Evolutionary conservation across 2,888 invertebrate genomes (phyloP), one percentile per base, ranked within the genome.

Genomic region (Drosophila setosimentum): DNA sequence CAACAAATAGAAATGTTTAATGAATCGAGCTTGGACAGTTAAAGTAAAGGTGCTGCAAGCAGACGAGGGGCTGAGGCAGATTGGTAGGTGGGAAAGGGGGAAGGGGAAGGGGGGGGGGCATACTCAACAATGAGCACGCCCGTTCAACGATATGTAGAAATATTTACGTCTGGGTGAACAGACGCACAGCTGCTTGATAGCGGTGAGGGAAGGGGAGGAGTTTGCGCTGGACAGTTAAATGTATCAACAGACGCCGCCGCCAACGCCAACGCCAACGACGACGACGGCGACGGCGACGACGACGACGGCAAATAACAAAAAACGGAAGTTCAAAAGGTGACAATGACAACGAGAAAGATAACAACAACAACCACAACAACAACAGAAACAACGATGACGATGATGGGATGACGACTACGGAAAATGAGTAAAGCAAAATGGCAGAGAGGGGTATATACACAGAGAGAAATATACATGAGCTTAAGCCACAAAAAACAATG

Each of bases 281-380:
- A 29, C 27, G 40, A 7, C 27, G n/a, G 13, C 29, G 33, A 45
- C 53, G n/a, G n/a, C n/a, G n/a, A 24, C 62, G 27, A 27, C 24
- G n/a, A 29, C 27, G 40, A 7, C 27, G n/a, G 13, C 29, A 30
- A 45, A 65, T 60, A 60, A 66, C 48, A 75, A 76, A 80, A 81
- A 84, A 45, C 87, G 87, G 87, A 87, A 87, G 89, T 87, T 87
- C 82, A 87, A 87, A 89, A 87, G 87, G 87, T 87, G 87, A 87
- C 89, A 83, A 87, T 68, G 61, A 73, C 74, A 64, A 37, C 55
- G 40, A 29, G 29, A 55, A 67, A 66, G 68, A 63, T 53, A 61
- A 57, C 59, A 50, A 54, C 53, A n/a, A 16, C 29, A 48, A 55
- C 30, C 40, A 53, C 27, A 10, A 49, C 29, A 49, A 7, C 11